Evolutionary conservation across 2,113 vertebrate genomes (phyloP).

Genomic region (Serranochromis macrocephalus): DNA sequence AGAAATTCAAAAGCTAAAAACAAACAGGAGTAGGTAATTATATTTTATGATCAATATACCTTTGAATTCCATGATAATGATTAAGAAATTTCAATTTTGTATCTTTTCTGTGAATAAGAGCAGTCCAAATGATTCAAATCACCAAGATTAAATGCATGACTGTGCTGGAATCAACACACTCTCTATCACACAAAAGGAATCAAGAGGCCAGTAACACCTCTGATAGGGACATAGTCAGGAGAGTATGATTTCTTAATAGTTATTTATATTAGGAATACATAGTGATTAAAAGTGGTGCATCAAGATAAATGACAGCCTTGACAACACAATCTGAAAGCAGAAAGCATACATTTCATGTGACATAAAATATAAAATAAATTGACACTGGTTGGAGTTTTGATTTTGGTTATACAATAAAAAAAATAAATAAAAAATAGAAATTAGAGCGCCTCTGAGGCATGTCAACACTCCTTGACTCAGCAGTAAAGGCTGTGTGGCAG

Average conservation of each 20-base stretch:
- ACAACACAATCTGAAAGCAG: background rate
- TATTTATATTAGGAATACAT: background rate
- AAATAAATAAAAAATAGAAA: background rate
- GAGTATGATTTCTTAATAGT: background rate
- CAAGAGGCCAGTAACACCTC: background rate
- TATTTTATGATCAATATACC: background rate
- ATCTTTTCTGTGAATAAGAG: background rate
- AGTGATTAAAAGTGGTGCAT: background rate
- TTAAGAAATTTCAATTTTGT: background rate
- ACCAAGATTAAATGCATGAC: background rate
- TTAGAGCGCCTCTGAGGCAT: background rate
- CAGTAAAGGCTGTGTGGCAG: slow-evolving; percentile 7
- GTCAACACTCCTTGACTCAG: slow-evolving; percentile 11
- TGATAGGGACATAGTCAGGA: background rate
- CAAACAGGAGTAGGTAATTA: background rate
- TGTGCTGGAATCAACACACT: background rate
- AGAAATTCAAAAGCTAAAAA: background rate
- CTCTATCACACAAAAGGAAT: background rate
- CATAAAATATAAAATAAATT: background rate
- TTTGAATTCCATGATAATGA: background rate
- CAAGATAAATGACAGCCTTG: background rate
- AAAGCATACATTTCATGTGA: background rate
- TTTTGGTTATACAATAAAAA: background rate
- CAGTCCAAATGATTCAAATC: background rate
- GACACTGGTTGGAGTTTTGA: background rate